Evolutionary conservation across 2,113 vertebrate genomes (phyloP), one percentile per base, ranked within the genome.

Genomic region (Dicerorhinus sumatrensis): DNA sequence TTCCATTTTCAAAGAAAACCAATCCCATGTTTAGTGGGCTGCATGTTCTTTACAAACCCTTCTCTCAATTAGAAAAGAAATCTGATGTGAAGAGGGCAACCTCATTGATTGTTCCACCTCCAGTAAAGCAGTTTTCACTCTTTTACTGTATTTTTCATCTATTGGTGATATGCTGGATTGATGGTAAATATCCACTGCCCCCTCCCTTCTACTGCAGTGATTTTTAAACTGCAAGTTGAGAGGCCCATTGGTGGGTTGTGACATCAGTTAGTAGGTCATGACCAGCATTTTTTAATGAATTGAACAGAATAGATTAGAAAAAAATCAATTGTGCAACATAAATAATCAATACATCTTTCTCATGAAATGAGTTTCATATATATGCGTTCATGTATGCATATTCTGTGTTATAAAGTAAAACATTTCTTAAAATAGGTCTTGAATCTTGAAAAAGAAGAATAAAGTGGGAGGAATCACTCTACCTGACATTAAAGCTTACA

Each of bases 1-100:
- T 77, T 75, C 72, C 39, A 20, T 75, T 96, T 86, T 92, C 63
- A 39, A 60, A 91, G 56, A 62, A 94, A 96, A 83, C 16, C 9
- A n/a, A 58, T 25, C 31, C 25, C 0, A 3, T 29, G 17, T 89
- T 91, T 76, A 65, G 20, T 25, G 17, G 39, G 2, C 20, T 16
- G 0, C 20, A 8, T 29, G 27, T n/a, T 56, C 36, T 79, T 70
- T 42, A 8, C 33, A 87, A 95, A 25, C 18, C 11, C 5, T 51
- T 60, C n/a, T 84, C 16, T 23, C 51, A 89, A 1, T 51, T 76
- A 25, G 25, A 54, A 67, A 94, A 56, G 51, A 70, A 73, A 63
- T 5, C 1, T 18, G 29, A 33, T n/a, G 8, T 36, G 67, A 81
- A 69, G 6, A 3, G 3, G 75, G 3, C 18, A 94, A 33, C 12